phyloP scores from a whole-genome alignment of 2,113 vertebrate genomes.

The Kobus ellipsiprymnus region DNA sequence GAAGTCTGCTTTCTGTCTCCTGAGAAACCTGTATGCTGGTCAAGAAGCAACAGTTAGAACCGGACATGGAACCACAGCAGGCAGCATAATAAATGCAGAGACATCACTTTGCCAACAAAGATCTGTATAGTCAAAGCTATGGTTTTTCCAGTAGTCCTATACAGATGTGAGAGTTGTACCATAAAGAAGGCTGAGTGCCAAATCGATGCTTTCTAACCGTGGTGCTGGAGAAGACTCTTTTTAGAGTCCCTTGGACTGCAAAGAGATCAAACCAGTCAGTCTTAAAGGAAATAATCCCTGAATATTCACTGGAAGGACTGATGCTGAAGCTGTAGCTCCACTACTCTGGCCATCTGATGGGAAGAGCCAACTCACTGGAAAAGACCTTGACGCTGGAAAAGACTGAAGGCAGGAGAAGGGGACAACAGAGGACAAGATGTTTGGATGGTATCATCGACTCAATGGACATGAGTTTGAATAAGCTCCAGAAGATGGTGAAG shows the following conservation, averaged over 20 bases:
- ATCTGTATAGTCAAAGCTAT: not conserved
- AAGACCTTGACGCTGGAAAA: not conserved
- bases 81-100: not conserved
- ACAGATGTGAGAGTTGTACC: not conserved
- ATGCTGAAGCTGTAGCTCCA: not conserved
- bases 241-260: not conserved
- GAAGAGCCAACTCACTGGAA: not conserved
- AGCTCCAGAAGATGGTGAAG: not conserved
- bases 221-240: not conserved
- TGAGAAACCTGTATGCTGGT: not conserved
- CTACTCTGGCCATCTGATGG: not conserved
- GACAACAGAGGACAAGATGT: not conserved
- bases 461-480: not conserved
- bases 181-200: not conserved
- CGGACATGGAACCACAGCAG: rapidly evolving
- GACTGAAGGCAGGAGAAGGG: not conserved
- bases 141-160: not conserved
- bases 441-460: not conserved
- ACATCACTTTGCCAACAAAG: not conserved
- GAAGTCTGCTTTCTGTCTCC: not conserved
- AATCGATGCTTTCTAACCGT: not conserved
- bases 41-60: not conserved
- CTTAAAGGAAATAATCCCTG: not conserved
- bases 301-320: not conserved
- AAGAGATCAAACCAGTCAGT: not conserved